Base-by-base conservation (phyloP, 2,797 vertebrate genomes). In the Nyctalus aviator region DNA sequence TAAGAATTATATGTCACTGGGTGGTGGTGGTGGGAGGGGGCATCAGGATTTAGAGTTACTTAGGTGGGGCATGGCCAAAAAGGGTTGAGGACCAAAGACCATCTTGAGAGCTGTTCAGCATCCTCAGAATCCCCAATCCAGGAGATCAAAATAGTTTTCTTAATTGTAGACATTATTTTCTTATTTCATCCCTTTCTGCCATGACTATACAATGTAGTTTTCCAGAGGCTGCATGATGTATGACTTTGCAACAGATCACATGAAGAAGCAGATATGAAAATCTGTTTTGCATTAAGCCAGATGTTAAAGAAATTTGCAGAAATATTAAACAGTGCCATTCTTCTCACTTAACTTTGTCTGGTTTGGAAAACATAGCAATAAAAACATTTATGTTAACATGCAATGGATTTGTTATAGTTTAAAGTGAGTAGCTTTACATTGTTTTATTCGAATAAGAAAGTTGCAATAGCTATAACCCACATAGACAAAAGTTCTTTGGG, bases 121-220 rank as follows among this genome's bases (percentile, higher is more conserved):
- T 55, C 41, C 62, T 2, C 41, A 48, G 53, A 23, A 27, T 59
- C 46, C 68, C 13, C 0, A 25, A 72, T 71, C 50, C 46, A 23
- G 48, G 64, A 88, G 18, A 30, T 62, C 73, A 90, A 75, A 84
- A 53, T 5, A 35, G 0, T 85, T 78, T 93, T 95, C 27, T 50
- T 72, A 57, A 62, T 41, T 18, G 17, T 62, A 73, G 25, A 50
- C 2, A 48, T 53, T 44, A 46, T 59, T 41, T 81, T 77, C 17
- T 76, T 30, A 90, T 75, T 72, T 30, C 30, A 32, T 75, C 8
- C 92, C 10, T 32, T 59, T 73, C 21, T 91, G 32, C 79, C 41
- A 3, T 32, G 15, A 75, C 12, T 76, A 2, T 59, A 32, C 14
- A 30, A 10, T 76, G 75, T 14, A 46, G 11, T 55, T 64, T 64